These are phyloP conservation scores for Melieria crassipennis DNA, from an alignment of 2,888 invertebrate genomes.

Conservation along the genomic window DNA sequence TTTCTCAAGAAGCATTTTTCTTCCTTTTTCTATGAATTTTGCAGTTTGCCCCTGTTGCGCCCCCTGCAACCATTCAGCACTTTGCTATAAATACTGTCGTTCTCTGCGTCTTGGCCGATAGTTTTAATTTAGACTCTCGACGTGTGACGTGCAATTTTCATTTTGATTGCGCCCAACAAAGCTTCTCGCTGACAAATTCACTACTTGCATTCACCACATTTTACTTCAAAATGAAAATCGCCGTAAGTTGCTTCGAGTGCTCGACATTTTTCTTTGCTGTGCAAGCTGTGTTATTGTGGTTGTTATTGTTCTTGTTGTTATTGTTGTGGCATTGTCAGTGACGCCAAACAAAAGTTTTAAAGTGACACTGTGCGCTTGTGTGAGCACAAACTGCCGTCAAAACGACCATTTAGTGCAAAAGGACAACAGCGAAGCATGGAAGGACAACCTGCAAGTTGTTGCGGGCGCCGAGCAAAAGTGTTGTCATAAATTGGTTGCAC, in stretches of 20 bases:
- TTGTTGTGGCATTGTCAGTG: background rate
- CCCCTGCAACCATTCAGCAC: conserved; percentile 30
- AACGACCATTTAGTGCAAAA: background rate
- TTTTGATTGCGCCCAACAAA: background rate
- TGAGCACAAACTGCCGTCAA: background rate
- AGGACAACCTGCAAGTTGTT: too few species aligned
- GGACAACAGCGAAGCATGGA: too few species aligned
- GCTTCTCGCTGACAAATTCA: background rate
- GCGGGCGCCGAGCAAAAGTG: too few species aligned
- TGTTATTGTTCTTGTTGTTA: background rate
- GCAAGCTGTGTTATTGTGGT: background rate
- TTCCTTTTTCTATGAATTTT: background rate
- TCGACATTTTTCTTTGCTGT: background rate
- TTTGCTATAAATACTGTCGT: conserved; percentile 52
- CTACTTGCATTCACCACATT: background rate
- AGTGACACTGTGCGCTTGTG: background rate
- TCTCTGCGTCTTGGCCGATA: conserved; percentile 46
- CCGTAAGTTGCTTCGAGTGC: conserved; percentile 48
- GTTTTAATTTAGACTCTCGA: conserved; percentile 44
- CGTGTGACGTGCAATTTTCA: conserved; percentile 11
- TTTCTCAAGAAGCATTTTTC: background rate
- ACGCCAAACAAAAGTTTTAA: background rate
- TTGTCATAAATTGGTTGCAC: too few species aligned
- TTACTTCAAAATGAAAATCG: conserved; percentile 51
- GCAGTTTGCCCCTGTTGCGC: background rate